Evolutionary conservation across 2,797 vertebrate genomes (phyloP).

Genomic region (Gallinago nigripennis): DNA sequence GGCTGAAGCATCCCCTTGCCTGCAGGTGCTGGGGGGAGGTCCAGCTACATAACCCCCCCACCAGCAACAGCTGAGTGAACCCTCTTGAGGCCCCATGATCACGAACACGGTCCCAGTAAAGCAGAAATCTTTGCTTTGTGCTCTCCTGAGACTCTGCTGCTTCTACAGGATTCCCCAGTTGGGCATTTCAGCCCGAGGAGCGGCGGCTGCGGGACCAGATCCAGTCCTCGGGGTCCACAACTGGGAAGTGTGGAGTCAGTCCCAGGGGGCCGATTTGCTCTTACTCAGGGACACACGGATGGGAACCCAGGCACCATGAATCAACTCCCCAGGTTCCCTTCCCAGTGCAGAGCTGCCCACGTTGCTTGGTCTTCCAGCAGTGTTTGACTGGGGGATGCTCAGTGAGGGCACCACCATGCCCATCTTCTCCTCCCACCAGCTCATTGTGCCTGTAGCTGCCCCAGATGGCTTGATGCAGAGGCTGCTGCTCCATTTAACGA

Average conservation of each 20-base stretch:
- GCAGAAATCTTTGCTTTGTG: neutral
- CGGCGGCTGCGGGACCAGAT: neutral
- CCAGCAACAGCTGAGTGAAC: neutral
- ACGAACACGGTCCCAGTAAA: accelerated
- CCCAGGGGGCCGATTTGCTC: neutral
- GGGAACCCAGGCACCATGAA: neutral
- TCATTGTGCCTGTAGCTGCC: neutral
- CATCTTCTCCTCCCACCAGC: neutral
- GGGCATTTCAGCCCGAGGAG: neutral
- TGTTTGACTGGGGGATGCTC: accelerated
- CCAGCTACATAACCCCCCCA: neutral
- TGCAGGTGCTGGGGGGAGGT: neutral
- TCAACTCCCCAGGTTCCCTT: neutral
- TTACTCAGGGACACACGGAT: neutral
- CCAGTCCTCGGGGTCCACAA: neutral
- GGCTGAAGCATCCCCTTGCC: neutral
- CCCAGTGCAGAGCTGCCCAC: neutral
- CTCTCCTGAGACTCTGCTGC: neutral
- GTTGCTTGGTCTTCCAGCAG: neutral
- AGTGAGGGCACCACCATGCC: accelerated
- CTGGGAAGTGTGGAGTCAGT: accelerated
- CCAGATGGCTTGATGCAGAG: neutral
- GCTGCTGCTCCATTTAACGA: neutral
- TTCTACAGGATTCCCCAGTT: accelerated
- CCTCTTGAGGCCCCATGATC: neutral